Conservation (phyloP, 1,140 invertebrate species). For the Papilio glaucus region DNA sequence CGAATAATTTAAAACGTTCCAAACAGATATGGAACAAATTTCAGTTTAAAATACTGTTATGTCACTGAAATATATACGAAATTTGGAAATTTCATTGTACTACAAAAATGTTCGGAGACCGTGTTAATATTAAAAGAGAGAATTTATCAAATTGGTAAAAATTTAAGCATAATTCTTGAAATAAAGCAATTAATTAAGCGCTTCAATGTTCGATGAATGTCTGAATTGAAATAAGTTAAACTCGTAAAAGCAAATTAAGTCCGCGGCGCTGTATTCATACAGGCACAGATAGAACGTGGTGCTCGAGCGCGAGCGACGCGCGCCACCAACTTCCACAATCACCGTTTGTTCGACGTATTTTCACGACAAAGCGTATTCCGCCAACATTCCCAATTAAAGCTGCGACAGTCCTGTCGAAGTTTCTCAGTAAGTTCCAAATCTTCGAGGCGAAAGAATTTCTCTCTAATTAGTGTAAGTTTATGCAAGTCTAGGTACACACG, state of each 20-base stretch:
- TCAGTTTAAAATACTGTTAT: too few relatives aligned
- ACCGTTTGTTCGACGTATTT: constrained; percentile 63
- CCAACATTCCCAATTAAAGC: constrained; percentile 79
- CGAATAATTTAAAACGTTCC: too few relatives aligned
- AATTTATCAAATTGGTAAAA: too few relatives aligned
- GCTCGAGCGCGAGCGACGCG: neutral
- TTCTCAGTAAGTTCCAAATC: constrained; percentile 68
- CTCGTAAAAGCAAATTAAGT: constrained; percentile 32
- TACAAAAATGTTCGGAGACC: too few relatives aligned
- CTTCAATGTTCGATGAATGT: constrained; percentile 25
- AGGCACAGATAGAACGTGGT: constrained; percentile 14
- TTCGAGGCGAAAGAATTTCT: constrained; percentile 74
- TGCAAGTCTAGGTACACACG: constrained; percentile 63
- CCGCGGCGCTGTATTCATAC: constrained; percentile 15
- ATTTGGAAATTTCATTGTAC: too few relatives aligned
- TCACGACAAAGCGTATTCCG: constrained; percentile 72
- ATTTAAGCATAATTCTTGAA: neutral
- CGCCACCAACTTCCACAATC: constrained; percentile 47
- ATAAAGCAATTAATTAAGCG: neutral
- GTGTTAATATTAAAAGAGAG: too few relatives aligned
- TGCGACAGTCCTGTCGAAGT: constrained; percentile 70
- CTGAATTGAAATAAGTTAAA: constrained; percentile 29
- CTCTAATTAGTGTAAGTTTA: constrained; percentile 78
- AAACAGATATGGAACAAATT: too few relatives aligned
- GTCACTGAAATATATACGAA: too few relatives aligned